Evolutionary conservation across 2,888 invertebrate species (phyloP).

Genomic region (Atrina japonica): DNA sequence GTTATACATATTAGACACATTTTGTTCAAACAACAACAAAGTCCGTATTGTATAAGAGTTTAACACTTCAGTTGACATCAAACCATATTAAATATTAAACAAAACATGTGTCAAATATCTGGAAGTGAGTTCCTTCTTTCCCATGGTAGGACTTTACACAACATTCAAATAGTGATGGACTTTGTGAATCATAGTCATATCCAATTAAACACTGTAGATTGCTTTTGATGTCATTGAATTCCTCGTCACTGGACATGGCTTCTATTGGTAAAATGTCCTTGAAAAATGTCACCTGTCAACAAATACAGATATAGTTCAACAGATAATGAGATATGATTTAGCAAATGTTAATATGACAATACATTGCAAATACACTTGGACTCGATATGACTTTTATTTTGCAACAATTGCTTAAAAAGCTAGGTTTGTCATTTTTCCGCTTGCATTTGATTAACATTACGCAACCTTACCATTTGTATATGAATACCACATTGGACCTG

Average conservation of each 20-base stretch:
- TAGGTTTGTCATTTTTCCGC: too few relatives aligned
- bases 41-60: too few relatives aligned
- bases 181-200: conserved; percentile 42
- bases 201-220: conserved; percentile 34
- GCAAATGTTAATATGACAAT: too few relatives aligned
- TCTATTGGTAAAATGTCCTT: conserved; percentile 53
- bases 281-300: conserved; percentile 55
- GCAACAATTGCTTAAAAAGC: too few relatives aligned
- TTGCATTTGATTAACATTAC: too few relatives aligned
- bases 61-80: too few relatives aligned
- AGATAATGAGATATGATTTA: background rate
- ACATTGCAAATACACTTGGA: too few relatives aligned
- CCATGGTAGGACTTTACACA: conserved; percentile 58
- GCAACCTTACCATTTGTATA: too few relatives aligned
- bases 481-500: too few relatives aligned
- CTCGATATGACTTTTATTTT: too few relatives aligned
- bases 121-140: conserved; percentile 47
- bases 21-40: too few relatives aligned
- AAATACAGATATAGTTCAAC: background rate
- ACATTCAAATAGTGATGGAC: conserved; percentile 62
- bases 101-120: conserved; percentile 65
- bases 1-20: too few relatives aligned
- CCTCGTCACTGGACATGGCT: conserved; percentile 34
- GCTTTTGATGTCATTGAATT: conserved; percentile 43
- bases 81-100: conserved; percentile 26